Conservation (phyloP, 2,797 vertebrate genomes). For the Kryptopterus vitreolus region DNA sequence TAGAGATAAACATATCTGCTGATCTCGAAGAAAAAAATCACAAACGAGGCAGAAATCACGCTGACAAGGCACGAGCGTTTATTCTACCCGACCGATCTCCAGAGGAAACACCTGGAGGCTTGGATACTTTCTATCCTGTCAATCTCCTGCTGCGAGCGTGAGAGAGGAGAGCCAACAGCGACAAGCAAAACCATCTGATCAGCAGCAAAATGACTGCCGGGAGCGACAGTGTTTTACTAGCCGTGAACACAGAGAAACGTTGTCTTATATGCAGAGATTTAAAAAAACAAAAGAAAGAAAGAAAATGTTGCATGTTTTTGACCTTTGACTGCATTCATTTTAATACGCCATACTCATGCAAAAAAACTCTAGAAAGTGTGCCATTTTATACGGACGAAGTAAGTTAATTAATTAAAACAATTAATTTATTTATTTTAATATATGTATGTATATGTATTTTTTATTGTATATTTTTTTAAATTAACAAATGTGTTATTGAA, state of each 20-base stretch:
- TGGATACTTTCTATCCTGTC: conserved; percentile 57
- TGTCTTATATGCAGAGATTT: neutral
- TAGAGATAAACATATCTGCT: neutral
- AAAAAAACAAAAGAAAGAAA: neutral
- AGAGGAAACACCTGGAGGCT: conserved; percentile 52
- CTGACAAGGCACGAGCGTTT: conserved; percentile 13
- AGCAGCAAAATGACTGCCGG: neutral
- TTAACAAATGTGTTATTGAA: too few relatives aligned
- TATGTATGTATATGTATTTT: too few relatives aligned
- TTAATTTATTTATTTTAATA: too few relatives aligned
- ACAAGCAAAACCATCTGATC: neutral
- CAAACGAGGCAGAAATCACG: conserved; percentile 3
- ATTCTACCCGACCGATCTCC: too few relatives aligned
- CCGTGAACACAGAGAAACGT: neutral
- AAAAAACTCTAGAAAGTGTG: too few relatives aligned
- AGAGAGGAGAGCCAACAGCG: conserved; percentile 35
- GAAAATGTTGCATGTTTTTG: neutral
- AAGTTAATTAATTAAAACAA: too few relatives aligned
- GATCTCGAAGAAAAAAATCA: conserved; percentile 16
- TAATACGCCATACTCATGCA: too few relatives aligned
- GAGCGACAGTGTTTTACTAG: neutral
- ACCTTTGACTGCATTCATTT: neutral
- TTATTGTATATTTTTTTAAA: too few relatives aligned
- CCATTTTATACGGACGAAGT: too few relatives aligned
- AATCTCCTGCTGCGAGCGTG: conserved; percentile 58